Percentiles rank a stretch among this genome's conserved stretches.
phyloP scores from a whole-genome alignment of 2,113 vertebrate genomes.

The Desmodus rotundus region DNA sequence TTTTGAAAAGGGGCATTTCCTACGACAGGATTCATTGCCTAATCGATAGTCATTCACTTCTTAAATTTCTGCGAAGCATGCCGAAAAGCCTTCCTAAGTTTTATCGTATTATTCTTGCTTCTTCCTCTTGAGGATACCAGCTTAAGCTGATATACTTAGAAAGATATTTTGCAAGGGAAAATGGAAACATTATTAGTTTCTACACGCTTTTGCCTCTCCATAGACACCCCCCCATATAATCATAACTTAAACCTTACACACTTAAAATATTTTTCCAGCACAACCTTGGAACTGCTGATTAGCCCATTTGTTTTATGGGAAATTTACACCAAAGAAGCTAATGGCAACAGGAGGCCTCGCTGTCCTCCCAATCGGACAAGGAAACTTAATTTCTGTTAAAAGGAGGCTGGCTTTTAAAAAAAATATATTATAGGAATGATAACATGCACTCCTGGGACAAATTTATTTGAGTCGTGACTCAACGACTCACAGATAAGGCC shows the following conservation, averaged over 20 bases:
- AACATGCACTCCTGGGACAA: neutral
- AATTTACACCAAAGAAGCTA: neutral
- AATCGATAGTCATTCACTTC: neutral
- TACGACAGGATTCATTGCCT: neutral
- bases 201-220: neutral
- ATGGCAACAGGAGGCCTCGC: neutral
- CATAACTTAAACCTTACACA: neutral
- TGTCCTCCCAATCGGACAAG: neutral
- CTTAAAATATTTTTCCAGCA: slow-evolving; percentile 17
- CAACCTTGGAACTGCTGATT: neutral
- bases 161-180: neutral
- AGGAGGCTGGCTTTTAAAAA: neutral
- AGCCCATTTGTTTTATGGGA: neutral
- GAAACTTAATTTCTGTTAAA: neutral
- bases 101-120: neutral
- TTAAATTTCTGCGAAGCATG: neutral
- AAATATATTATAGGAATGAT: neutral
- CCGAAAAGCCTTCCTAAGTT: neutral
- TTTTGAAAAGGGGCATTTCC: neutral
- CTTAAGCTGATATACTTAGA: neutral
- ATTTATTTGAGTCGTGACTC: neutral
- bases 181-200: neutral
- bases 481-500: neutral
- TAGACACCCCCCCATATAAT: neutral
- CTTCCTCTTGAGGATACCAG: neutral